These are phyloP conservation scores for Dysidea cf. avara DNA, from an alignment of 37 sponge, comb jelly and placozoan genomes.

Conservation along the genomic window DNA sequence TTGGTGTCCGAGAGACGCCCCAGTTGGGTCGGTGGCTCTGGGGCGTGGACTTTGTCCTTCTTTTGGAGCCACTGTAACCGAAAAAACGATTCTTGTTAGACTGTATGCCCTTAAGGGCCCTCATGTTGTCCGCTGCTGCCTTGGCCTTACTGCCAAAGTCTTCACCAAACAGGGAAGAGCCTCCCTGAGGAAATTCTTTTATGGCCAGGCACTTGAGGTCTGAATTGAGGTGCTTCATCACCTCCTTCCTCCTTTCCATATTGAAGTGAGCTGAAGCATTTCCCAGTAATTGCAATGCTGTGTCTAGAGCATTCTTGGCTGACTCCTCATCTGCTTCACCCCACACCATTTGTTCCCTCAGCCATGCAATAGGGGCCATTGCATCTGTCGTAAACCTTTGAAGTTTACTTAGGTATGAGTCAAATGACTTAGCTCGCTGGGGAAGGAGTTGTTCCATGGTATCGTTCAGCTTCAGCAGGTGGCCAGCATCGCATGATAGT, in stretches of 20 bases:
- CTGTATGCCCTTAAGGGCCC: slow-evolving; percentile 17
- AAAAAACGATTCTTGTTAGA: slow-evolving; percentile 18
- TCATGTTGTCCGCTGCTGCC: slow-evolving; percentile 7
- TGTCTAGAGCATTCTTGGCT: background rate
- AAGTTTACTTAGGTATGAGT: slow-evolving; percentile 19
- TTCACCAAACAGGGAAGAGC: slow-evolving; percentile 24
- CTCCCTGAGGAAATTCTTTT: slow-evolving; percentile 14
- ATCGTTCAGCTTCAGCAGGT: slow-evolving; percentile 23
- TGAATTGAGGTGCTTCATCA: slow-evolving; percentile 21
- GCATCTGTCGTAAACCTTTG: slow-evolving; percentile 20
- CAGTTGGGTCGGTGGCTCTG: slow-evolving; percentile 34
- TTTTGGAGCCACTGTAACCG: slow-evolving; percentile 16
- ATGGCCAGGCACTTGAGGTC: slow-evolving; percentile 19
- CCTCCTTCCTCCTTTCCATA: slow-evolving; percentile 17
- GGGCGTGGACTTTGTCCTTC: slow-evolving; percentile 12
- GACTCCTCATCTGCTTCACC: background rate
- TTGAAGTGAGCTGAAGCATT: slow-evolving; percentile 34
- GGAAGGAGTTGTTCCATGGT: background rate
- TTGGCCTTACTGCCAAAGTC: too few species aligned
- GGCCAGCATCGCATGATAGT: slow-evolving; percentile 20
- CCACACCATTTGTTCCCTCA: background rate
- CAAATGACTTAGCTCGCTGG: slow-evolving; percentile 18
- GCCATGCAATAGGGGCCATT: slow-evolving; percentile 2
- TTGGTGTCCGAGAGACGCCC: slow-evolving; percentile 4
- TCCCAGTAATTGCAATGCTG: background rate